Percentiles rank a stretch among this genome's conserved stretches.
Evolutionary conservation across 1,140 invertebrate genomes (phyloP).

Genomic region (Drosophila eugracilis): DNA sequence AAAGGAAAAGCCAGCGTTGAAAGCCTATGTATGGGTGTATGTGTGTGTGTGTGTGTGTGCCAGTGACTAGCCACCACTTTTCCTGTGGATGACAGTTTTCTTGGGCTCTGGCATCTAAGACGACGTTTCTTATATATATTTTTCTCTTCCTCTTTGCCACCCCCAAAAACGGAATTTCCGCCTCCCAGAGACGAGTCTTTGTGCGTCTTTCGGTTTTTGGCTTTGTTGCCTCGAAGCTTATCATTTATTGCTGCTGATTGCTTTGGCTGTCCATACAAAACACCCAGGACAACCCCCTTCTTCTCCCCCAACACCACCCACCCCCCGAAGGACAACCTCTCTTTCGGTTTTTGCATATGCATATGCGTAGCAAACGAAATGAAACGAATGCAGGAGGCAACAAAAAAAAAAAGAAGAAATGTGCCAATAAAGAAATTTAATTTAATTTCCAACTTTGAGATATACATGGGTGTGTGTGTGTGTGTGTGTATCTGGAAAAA

Average conservation of each 20-base stretch:
- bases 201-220: slow-evolving; percentile 46
- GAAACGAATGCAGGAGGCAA: slow-evolving; percentile 27
- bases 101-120: slow-evolving; percentile 23
- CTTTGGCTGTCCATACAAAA: slow-evolving; percentile 45
- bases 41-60: too few relatives aligned
- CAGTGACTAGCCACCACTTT: slow-evolving; percentile 1
- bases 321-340: slow-evolving; percentile 8
- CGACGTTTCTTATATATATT: not conserved
- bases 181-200: slow-evolving; percentile 9
- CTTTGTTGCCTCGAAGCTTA: slow-evolving; percentile 69
- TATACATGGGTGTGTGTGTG: too few relatives aligned
- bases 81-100: slow-evolving; percentile 21
- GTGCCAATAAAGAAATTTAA: slow-evolving; percentile 79
- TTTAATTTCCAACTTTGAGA: slow-evolving; percentile 72
- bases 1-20: not conserved
- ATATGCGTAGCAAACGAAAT: slow-evolving; percentile 58
- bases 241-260: slow-evolving; percentile 81
- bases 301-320: not conserved
- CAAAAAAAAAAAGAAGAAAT: slow-evolving; percentile 53
- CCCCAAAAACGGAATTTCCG: slow-evolving; percentile 14
- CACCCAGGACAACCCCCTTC: not conserved
- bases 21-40: too few relatives aligned
- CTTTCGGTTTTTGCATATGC: slow-evolving; percentile 55
- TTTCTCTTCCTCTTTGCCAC: not conserved
- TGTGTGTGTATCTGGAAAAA: too few relatives aligned